phyloP scores from a whole-genome alignment of 2,888 invertebrate genomes.

The Polymixis lichenea region DNA sequence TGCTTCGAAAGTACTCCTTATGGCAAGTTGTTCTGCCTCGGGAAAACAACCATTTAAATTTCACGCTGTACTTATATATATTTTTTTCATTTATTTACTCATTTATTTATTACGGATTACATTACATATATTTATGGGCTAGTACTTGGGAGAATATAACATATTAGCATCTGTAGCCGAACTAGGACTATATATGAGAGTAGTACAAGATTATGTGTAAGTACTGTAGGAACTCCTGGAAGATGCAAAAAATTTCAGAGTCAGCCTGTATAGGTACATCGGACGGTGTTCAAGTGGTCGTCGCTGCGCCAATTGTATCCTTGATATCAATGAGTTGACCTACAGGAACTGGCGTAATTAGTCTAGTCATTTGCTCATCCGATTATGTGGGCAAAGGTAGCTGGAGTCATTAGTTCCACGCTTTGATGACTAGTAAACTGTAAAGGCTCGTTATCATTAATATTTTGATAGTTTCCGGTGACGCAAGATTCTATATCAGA shows the following conservation, averaged over 20 bases:
- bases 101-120: no score
- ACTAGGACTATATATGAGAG: no score
- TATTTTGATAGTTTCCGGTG: conserved; percentile 27
- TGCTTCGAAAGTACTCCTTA: no score
- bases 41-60: no score
- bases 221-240: not conserved
- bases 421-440: conserved; percentile 34
- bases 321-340: conserved; percentile 82
- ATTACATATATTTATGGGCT: no score
- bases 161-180: no score
- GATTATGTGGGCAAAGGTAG: conserved; percentile 52
- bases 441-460: conserved; percentile 3
- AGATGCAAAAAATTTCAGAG: conserved; percentile 13
- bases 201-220: not conserved
- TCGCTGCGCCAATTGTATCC: conserved; percentile 66
- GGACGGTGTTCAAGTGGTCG: conserved; percentile 26
- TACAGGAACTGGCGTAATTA: conserved; percentile 82
- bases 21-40: no score
- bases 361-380: conserved; percentile 74
- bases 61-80: no score
- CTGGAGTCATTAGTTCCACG: conserved; percentile 36
- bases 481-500: not conserved
- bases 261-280: conserved; percentile 5
- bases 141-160: no score
- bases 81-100: no score